Evolutionary conservation across 1,140 invertebrate species (phyloP).

Genomic region (Neelides sp.): DNA sequence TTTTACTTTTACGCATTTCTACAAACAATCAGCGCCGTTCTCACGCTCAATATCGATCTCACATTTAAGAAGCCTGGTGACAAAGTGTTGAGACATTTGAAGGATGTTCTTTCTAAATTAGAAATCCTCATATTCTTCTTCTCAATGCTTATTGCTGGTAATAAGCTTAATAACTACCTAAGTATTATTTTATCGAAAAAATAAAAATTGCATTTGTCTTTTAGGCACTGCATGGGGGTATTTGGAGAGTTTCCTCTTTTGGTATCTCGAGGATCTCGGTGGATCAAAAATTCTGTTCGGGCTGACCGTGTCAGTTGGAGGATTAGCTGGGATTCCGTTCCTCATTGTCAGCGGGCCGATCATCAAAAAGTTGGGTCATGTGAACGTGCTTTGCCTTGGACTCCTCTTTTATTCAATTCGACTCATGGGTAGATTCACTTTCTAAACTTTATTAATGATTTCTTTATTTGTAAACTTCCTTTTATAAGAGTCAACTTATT

Average conservation of each 20-base stretch:
- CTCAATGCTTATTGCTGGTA: conserved; percentile 59
- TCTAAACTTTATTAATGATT: no score
- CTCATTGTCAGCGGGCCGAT: conserved; percentile 64
- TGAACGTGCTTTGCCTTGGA: conserved; percentile 66
- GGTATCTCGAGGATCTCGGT: conserved; percentile 67
- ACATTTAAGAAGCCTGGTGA: conserved; percentile 61
- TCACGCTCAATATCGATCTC: conserved; percentile 60
- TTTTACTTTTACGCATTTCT: conserved; percentile 64
- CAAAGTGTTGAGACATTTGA: conserved; percentile 57
- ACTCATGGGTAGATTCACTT: conserved; percentile 51
- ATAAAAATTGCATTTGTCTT: conserved; percentile 28
- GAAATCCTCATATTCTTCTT: conserved; percentile 60
- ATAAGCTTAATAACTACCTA: conserved; percentile 21
- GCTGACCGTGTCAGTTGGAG: conserved; percentile 65
- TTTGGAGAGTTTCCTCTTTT: conserved; percentile 74
- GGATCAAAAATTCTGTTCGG: conserved; percentile 67
- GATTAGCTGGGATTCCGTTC: conserved; percentile 60
- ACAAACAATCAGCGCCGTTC: conserved; percentile 49
- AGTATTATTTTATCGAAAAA: not conserved
- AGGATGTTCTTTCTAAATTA: conserved; percentile 53
- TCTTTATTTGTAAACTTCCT: no score
- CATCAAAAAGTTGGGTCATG: conserved; percentile 61
- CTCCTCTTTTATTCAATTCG: conserved; percentile 62
- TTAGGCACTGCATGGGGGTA: conserved; percentile 67
- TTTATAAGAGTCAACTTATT: no score